Conservation (phyloP, 2,888 invertebrate species). For the Cheiracanthium punctorium region DNA sequence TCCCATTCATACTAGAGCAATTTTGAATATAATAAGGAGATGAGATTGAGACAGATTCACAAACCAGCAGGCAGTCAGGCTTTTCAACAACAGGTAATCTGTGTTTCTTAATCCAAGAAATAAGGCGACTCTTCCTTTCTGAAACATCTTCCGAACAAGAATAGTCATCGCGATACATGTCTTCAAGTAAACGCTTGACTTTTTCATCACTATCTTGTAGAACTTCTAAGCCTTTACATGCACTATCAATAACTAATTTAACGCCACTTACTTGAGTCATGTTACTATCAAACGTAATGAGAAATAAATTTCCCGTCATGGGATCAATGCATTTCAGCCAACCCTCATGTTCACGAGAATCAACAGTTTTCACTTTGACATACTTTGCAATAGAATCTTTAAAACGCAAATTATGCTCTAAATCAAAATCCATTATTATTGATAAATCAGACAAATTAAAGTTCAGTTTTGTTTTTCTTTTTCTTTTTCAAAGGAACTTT, state of each 20-base stretch:
- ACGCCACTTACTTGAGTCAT: not conserved
- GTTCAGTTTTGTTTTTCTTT: too few relatives aligned
- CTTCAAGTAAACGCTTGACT: not conserved
- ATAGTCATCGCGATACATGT: not conserved
- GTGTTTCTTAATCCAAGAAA: conserved; percentile 18
- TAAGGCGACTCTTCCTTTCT: conserved; percentile 21
- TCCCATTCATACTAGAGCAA: conserved; percentile 13
- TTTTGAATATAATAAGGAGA: conserved; percentile 18
- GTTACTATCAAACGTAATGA: not conserved
- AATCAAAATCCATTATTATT: too few relatives aligned
- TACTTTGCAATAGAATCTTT: conserved; percentile 3
- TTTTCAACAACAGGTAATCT: conserved; percentile 13
- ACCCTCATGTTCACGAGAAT: not conserved
- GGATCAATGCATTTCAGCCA: conserved; percentile 34
- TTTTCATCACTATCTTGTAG: not conserved
- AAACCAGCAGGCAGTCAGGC: conserved; percentile 4
- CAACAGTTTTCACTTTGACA: conserved; percentile 16
- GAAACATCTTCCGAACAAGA: not conserved
- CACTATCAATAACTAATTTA: not conserved
- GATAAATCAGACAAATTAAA: too few relatives aligned
- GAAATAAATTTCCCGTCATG: conserved; percentile 19
- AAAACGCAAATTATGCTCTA: conserved; percentile 3
- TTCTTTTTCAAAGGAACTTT: too few relatives aligned
- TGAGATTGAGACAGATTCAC: conserved; percentile 13
- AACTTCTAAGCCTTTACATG: conserved; percentile 5